Conservation (phyloP, 1,140 invertebrate genomes). For the Watersipora subatra region DNA sequence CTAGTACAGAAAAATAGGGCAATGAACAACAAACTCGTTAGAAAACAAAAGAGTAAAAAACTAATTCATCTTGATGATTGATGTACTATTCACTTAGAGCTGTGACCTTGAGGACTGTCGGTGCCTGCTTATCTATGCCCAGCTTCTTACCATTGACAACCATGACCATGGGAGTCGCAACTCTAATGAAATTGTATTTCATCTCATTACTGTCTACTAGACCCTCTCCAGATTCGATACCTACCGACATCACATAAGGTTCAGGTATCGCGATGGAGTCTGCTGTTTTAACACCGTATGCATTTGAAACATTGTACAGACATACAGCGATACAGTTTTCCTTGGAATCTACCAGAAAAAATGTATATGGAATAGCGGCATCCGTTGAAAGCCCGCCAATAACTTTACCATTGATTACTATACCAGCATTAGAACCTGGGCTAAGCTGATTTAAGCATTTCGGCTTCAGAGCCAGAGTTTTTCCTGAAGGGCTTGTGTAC, state of each 20-base stretch:
- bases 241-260: conserved; percentile 52
- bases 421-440: conserved; percentile 50
- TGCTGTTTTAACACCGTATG: conserved; percentile 66
- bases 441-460: conserved; percentile 44
- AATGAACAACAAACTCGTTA: too few relatives aligned
- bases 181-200: conserved; percentile 51
- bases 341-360: conserved; percentile 62
- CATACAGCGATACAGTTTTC: conserved; percentile 58
- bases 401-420: conserved; percentile 63
- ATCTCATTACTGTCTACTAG: conserved; percentile 53
- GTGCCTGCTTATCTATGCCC: conserved; percentile 53
- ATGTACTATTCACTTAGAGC: conserved; percentile 19
- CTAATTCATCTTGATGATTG: neutral
- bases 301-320: conserved; percentile 67
- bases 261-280: conserved; percentile 68
- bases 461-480: conserved; percentile 45
- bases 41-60: neutral
- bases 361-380: conserved; percentile 23
- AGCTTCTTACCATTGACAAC: conserved; percentile 62
- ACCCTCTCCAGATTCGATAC: conserved; percentile 49
- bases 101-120: conserved; percentile 20
- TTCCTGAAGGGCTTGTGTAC: conserved; percentile 42
- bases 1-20: too few relatives aligned
- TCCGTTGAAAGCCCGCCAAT: conserved; percentile 48
- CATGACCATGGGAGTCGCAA: conserved; percentile 59